Evolutionary conservation across 2,888 invertebrate species (phyloP).

Genomic region (Taphrorychus bicolor): DNA sequence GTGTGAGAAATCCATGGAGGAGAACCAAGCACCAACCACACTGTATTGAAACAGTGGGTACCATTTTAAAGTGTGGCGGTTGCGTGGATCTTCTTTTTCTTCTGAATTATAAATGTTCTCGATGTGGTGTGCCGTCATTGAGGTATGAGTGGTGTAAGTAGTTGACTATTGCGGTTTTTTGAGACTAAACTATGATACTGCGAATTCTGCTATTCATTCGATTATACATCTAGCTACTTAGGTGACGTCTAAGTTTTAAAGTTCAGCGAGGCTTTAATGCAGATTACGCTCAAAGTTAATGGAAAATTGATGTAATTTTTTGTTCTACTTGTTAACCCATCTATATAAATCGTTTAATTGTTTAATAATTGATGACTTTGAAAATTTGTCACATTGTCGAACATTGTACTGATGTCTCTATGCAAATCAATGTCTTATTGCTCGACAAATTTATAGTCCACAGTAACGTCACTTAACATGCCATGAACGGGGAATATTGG

Average conservation of each 20-base stretch:
- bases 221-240: too few relatives aligned
- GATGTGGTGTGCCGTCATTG: neutral
- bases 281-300: neutral
- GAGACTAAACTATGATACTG: too few relatives aligned
- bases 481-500: too few relatives aligned
- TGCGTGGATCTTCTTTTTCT: conserved; percentile 12
- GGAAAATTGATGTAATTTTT: neutral
- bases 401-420: too few relatives aligned
- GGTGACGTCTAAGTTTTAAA: too few relatives aligned
- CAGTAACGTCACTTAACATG: too few relatives aligned
- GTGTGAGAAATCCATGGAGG: conserved; percentile 43
- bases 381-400: too few relatives aligned
- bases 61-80: conserved; percentile 42
- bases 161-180: too few relatives aligned
- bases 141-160: neutral
- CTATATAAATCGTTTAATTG: neutral
- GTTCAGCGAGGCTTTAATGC: too few relatives aligned
- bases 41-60: conserved; percentile 45
- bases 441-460: too few relatives aligned
- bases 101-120: neutral
- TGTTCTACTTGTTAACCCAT: neutral
- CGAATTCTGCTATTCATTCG: too few relatives aligned
- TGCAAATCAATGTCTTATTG: too few relatives aligned
- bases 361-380: neutral
- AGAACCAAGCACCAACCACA: conserved; percentile 44